Evolutionary conservation across 2,888 invertebrate species (phyloP).

Genomic region (Eupithecia inturbata): DNA sequence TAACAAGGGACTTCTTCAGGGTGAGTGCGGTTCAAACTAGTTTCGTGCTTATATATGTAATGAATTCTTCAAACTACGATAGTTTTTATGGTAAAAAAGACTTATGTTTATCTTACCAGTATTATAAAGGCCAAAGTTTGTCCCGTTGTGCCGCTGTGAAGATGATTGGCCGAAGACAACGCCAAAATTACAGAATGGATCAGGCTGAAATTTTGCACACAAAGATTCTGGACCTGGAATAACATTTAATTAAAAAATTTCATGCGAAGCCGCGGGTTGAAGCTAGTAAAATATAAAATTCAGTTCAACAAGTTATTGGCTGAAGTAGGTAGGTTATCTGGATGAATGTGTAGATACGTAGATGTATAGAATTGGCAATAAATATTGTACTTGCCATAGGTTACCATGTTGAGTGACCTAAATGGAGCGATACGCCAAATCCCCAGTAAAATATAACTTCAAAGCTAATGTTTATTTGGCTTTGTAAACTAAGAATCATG

Average conservation of each 20-base stretch:
- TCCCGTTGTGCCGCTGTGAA: no score
- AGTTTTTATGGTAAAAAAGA: background rate
- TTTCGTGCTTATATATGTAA: background rate
- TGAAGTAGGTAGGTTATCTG: background rate
- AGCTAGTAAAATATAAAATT: background rate
- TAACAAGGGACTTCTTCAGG: background rate
- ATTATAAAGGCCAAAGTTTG: background rate
- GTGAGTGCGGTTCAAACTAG: background rate
- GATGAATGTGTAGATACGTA: background rate
- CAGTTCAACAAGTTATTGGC: background rate
- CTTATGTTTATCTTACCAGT: background rate
- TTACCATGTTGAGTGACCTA: background rate
- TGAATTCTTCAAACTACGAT: background rate
- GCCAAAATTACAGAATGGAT: background rate
- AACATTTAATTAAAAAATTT: no score
- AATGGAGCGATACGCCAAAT: background rate
- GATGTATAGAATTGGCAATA: background rate
- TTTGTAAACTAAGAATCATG: conserved; percentile 8
- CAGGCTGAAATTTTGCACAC: background rate
- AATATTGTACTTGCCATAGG: background rate
- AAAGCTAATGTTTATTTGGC: conserved; percentile 4
- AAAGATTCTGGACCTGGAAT: no score
- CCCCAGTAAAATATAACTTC: background rate
- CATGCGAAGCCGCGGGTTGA: no score
- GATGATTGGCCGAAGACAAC: no score